Evolutionary conservation across 2,888 invertebrate genomes (phyloP).

Genomic region (Schrankia costaestrigalis): DNA sequence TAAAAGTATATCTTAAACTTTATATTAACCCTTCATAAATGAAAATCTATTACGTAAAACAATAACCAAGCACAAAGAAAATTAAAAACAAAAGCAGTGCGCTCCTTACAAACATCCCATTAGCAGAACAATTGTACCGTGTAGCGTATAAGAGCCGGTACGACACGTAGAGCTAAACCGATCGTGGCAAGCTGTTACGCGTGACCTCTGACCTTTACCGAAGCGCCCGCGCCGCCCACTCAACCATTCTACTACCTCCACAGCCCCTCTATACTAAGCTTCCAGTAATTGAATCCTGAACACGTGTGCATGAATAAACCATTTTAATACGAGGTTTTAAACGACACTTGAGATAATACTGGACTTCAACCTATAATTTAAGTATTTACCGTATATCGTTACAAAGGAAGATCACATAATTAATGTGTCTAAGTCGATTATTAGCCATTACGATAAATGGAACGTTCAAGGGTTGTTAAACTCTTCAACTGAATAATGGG

Average conservation of each 20-base stretch:
- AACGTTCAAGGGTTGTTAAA: constrained; percentile 33
- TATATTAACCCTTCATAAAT: too few relatives aligned
- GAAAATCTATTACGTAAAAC: too few relatives aligned
- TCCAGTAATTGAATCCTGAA: constrained; percentile 56
- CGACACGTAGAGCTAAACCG: constrained; percentile 35
- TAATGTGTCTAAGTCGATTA: constrained; percentile 14
- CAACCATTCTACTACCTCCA: constrained; percentile 35
- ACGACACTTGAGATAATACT: constrained; percentile 15
- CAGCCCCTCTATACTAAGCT: constrained; percentile 30
- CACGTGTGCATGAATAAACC: constrained; percentile 59
- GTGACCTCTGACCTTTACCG: constrained; percentile 56
- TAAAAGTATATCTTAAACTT: too few relatives aligned
- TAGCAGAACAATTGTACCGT: constrained; percentile 11
- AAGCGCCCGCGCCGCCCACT: constrained; percentile 27
- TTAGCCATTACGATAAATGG: constrained; percentile 8
- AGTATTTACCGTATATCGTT: constrained; percentile 6
- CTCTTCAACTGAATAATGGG: constrained; percentile 42
- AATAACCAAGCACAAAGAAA: too few relatives aligned
- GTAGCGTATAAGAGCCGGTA: constrained; percentile 37
- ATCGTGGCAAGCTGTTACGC: constrained; percentile 49
- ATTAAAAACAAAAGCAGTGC: too few relatives aligned
- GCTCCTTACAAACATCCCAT: too few relatives aligned
- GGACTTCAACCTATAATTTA: constrained; percentile 13
- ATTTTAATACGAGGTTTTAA: constrained; percentile 34
- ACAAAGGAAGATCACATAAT: constrained; percentile 13